phyloP scores from a whole-genome alignment of 1,140 invertebrate genomes.

The Drosophila suzukii region DNA sequence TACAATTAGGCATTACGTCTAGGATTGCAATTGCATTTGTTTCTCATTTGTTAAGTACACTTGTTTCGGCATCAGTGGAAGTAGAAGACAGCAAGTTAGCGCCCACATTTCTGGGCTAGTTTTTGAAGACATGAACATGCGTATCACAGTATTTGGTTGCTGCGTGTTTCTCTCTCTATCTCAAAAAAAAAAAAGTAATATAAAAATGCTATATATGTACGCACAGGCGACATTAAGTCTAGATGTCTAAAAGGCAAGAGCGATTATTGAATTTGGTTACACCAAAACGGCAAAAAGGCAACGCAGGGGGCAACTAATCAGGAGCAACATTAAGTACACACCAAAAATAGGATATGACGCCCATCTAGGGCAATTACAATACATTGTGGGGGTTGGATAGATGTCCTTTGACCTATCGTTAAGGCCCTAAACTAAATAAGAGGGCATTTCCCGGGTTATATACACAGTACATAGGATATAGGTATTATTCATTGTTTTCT shows the following conservation, averaged over 20 bases:
- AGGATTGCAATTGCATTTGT: slow-evolving; percentile 54
- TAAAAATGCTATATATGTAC: slow-evolving; percentile 25
- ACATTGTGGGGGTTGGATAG: slow-evolving; percentile 1
- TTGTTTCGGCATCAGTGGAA: slow-evolving; percentile 16
- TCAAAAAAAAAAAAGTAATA: slow-evolving; percentile 8
- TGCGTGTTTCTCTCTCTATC: slow-evolving; percentile 39
- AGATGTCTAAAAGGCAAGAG: slow-evolving; percentile 51
- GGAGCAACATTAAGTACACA: slow-evolving; percentile 37
- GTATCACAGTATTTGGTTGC: slow-evolving; percentile 77
- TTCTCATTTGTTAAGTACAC: slow-evolving; percentile 48
- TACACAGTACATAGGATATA: slow-evolving; percentile 46
- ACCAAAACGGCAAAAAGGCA: slow-evolving; percentile 35
- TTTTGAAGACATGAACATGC: slow-evolving; percentile 44
- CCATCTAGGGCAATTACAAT: slow-evolving; percentile 8
- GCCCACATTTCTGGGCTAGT: neutral
- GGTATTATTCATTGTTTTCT: neutral
- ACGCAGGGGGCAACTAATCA: slow-evolving; percentile 29
- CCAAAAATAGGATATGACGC: slow-evolving; percentile 26
- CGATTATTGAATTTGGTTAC: slow-evolving; percentile 63
- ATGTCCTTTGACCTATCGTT: slow-evolving; percentile 3
- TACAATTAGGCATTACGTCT: slow-evolving; percentile 46
- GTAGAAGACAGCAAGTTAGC: neutral
- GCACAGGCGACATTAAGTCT: slow-evolving; percentile 15
- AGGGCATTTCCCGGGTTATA: slow-evolving; percentile 29
- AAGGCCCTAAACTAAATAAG: neutral